Base-by-base conservation (phyloP, 2,797 vertebrate species). In the Hephaestus fuliginosus region DNA sequence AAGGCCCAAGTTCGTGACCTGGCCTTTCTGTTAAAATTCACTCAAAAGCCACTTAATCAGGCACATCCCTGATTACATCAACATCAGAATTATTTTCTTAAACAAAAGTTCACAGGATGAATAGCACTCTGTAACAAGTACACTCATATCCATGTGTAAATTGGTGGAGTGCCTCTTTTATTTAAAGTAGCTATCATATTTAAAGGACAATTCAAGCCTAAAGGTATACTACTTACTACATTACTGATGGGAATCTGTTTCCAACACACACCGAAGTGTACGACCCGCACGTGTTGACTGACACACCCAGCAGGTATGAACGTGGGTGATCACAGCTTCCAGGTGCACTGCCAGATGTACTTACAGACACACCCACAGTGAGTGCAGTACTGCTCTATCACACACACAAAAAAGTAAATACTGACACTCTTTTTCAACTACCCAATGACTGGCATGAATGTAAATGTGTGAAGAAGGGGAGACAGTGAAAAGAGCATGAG, bases 381-480 rank as follows among this genome's bases (percentile, higher is more conserved):
- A 3, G 36, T 39, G 8, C 36, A 22, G n/a, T 15, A 39, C 28
- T 43, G 28, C 30, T 53, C 11, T 9, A 13, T 20, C 46, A 17
- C 20, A 56, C 36, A 62, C 2, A 39, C 57, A 15, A 74, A 51
- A 64, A 4, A 17, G 41, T 22, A 55, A 8, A 22, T 52, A 60
- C 2, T 33, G 30, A 61, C 18, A 70, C 7, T 20, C 20, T 25
- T 58, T 20, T 11, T 30, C 3, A 44, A 36, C 30, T 20, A 46
- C 11, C 55, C 22, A 33, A 3, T 51, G 39, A 18, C 17, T 0
- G 5, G 33, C 0, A 0, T 44, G n/a, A 30, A 68, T 20, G 18
- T 7, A 60, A 20, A 63, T 13, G 52, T 69, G 71, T 53, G 62
- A 80, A 72, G 57, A 67, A 28, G 7, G n/a, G 14, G 67, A 63